A percentile compares a stretch with the other conserved stretches of the same genome.
phyloP scores from a whole-genome alignment of 2,113 vertebrate genomes.

The Calyptomena viridis region DNA sequence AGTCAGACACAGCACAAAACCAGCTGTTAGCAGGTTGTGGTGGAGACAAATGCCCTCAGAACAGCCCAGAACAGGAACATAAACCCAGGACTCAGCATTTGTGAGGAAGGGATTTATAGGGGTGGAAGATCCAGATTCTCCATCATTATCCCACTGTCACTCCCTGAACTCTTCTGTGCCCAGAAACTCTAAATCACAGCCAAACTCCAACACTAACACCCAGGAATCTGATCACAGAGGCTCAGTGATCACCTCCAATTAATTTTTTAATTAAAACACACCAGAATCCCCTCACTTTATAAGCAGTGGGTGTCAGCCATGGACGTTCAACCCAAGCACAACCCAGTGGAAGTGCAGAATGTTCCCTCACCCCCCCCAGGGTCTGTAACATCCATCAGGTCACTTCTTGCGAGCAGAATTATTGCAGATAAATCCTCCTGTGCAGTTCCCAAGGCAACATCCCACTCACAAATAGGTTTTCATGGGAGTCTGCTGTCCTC shows the following conservation, averaged over 20 bases:
- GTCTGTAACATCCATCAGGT: too few relatives aligned
- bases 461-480: neutral
- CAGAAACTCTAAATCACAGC: neutral
- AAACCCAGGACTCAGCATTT: neutral
- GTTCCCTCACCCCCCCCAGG: neutral
- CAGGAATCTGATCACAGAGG: neutral
- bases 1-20: neutral
- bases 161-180: neutral
- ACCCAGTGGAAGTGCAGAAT: neutral
- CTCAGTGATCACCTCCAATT: neutral
- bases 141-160: neutral
- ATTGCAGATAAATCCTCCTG: neutral
- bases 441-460: neutral
- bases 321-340: neutral
- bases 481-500: neutral
- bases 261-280: neutral
- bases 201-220: neutral
- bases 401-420: neutral
- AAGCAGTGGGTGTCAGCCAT: rapidly evolving
- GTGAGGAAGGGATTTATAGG: neutral
- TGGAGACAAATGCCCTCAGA: neutral
- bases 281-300: neutral
- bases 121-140: neutral
- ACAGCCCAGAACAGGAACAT: neutral
- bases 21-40: neutral